Conservation (phyloP, 1,140 invertebrate species). For the Drosophila tristis region DNA sequence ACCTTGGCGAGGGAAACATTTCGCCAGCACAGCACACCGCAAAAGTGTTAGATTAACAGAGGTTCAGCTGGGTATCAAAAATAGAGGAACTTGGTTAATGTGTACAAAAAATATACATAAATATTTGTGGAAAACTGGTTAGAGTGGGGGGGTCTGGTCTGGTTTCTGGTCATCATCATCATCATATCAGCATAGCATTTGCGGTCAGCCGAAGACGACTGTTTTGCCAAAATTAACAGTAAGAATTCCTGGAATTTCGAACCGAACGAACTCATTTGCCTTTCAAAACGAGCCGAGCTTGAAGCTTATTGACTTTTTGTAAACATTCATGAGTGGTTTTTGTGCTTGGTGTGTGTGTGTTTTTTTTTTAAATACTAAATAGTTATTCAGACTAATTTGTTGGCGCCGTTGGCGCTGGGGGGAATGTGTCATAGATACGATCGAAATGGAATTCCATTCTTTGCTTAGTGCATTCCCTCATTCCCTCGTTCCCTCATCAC, state of each 20-base stretch:
- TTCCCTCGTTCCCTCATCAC: background rate
- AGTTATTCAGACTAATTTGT: constrained; percentile 36
- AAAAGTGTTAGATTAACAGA: too few species aligned
- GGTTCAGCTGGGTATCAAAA: too few species aligned
- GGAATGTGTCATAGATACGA: constrained; percentile 30
- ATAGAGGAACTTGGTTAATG: too few species aligned
- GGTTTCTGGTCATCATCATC: background rate
- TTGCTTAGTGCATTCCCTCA: constrained; percentile 19
- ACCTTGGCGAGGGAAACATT: constrained; percentile 4
- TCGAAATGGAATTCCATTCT: constrained; percentile 18
- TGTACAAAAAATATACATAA: too few species aligned
- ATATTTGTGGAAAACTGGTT: constrained; percentile 11
- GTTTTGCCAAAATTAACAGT: constrained; percentile 48
- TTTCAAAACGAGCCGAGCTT: constrained; percentile 40
- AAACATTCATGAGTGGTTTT: constrained; percentile 54
- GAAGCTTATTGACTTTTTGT: constrained; percentile 49
- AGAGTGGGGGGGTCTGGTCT: background rate
- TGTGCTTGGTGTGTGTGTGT: constrained; percentile 52
- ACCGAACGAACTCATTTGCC: constrained; percentile 54
- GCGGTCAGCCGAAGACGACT: constrained; percentile 3
- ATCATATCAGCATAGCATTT: constrained; percentile 13
- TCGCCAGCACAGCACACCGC: too few species aligned
- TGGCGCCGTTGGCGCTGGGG: constrained; percentile 40
- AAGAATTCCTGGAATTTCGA: constrained; percentile 66
- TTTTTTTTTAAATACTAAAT: constrained; percentile 6